These are phyloP conservation scores for Galleria mellonella DNA, from an alignment of 1,140 invertebrate genomes.

Conservation along the genomic window DNA sequence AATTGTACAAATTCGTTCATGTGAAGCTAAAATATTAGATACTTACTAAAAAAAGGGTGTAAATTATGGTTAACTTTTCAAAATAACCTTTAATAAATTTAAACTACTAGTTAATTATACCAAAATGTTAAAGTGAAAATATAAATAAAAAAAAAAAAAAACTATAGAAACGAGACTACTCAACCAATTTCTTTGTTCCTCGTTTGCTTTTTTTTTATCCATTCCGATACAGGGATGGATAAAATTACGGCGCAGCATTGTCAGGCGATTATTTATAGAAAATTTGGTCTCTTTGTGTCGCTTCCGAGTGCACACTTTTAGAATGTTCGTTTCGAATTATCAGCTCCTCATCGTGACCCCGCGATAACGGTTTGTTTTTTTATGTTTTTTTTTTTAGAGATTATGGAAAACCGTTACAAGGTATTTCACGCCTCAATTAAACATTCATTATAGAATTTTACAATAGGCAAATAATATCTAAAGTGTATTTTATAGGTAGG, in stretches of 20 bases:
- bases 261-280: constrained; percentile 70
- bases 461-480: background rate
- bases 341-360: constrained; percentile 29
- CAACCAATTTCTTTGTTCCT: constrained; percentile 27
- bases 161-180: constrained; percentile 19
- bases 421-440: background rate
- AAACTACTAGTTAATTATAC: too few species aligned
- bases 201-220: constrained; percentile 52
- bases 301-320: constrained; percentile 38
- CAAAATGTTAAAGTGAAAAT: too few species aligned
- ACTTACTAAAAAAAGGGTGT: too few species aligned
- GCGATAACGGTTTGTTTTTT: constrained; percentile 27
- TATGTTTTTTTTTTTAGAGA: constrained; percentile 20
- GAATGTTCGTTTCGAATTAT: constrained; percentile 36
- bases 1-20: too few species aligned
- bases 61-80: too few species aligned
- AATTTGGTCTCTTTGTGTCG: constrained; percentile 62
- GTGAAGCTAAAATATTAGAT: too few species aligned
- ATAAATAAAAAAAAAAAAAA: constrained; percentile 8
- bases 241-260: constrained; percentile 59
- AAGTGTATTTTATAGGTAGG: too few species aligned
- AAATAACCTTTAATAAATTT: too few species aligned
- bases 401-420: constrained; percentile 25
- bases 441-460: too few species aligned
- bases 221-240: constrained; percentile 62